phyloP scores from a whole-genome alignment of 1,140 invertebrate species.

The Camponotus floridanus region DNA sequence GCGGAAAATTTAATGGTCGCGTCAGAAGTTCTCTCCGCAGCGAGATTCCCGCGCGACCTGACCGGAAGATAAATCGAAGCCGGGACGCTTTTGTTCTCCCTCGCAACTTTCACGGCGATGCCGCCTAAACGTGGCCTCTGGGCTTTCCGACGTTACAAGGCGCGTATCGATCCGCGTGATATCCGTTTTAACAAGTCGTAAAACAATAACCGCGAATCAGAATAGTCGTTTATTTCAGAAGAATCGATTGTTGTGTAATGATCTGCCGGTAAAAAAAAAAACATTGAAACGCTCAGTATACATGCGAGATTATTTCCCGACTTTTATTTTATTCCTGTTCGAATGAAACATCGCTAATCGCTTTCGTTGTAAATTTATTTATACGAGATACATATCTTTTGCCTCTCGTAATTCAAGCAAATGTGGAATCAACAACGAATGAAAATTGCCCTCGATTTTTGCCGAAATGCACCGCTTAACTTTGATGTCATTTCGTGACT shows the following conservation, averaged over 20 bases:
- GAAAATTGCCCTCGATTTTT: conserved; percentile 1
- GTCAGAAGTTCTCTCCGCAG: conserved; percentile 64
- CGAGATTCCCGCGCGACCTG: conserved; percentile 55
- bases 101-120: conserved; percentile 45
- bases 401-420: not conserved
- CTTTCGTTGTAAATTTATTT: conserved; percentile 5
- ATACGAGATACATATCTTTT: not conserved
- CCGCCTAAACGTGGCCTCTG: conserved; percentile 22
- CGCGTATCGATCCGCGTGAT: conserved; percentile 29
- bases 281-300: not conserved
- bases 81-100: conserved; percentile 59
- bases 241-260: not conserved
- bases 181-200: conserved; percentile 20
- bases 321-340: not conserved
- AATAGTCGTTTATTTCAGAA: not conserved
- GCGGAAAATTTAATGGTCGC: conserved; percentile 64
- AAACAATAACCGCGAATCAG: conserved; percentile 1
- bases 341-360: not conserved
- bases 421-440: not conserved
- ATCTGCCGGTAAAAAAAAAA: not conserved
- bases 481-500: conserved; percentile 33
- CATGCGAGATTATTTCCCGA: not conserved
- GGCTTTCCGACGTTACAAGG: conserved; percentile 35
- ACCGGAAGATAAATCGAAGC: conserved; percentile 70
- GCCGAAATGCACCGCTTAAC: conserved; percentile 18